phyloP scores from a whole-genome alignment of 2,113 vertebrate species.

The human (Homo sapiens) region GRCh38 chr5:65911501-65912000 shows the following conservation, averaged over 20 bases:
- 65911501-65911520: not conserved
- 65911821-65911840: not conserved
- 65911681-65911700: not conserved
- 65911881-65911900: not conserved
- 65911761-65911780: not conserved
- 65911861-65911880: not conserved
- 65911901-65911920: not conserved
- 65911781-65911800: not conserved
- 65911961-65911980: not conserved
- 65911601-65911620: not conserved
- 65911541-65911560: not conserved
- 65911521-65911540: not conserved
- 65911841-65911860: not conserved
- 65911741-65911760: not conserved
- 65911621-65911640: not conserved
- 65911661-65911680: not conserved
- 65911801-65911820: slow-evolving; percentile 22
- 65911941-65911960: not conserved
- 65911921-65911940: not conserved
- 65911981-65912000: slow-evolving; percentile 23
- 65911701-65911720: not conserved
- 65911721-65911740: not conserved
- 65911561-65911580: not conserved
- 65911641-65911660: not conserved
- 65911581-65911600: not conserved